Base-by-base conservation (phyloP, 2,888 invertebrate species). In the Bruchidius siliquastri region DNA sequence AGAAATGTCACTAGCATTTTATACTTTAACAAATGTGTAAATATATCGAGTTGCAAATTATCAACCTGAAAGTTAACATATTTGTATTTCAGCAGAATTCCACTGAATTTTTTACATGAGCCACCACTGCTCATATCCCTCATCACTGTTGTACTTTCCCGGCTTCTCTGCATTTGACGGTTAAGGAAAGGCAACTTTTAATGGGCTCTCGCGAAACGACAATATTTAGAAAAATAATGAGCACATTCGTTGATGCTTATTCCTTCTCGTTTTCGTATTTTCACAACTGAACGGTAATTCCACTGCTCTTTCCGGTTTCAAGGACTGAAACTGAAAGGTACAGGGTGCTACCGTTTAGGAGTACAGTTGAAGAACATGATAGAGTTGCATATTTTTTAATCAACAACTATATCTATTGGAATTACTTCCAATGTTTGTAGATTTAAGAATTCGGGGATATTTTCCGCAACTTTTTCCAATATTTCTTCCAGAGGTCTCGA, bases 141-240 rank as follows among this genome's bases (percentile, higher is more conserved):
- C 68, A 6, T 21, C 68, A 8, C 68, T 68, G 21, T 68, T 68
- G 21, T 68, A 68, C 20, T 10, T 68, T 68, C 13, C 22, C 68
- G 21, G 4, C 22, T 71, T 74, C 70, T 74, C 72, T 77, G 78
- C 78, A 79, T 78, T 76, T 77, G 81, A 80, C 80, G 79, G 71
- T 74, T 76, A 78, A 79, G 76, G 74, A 76, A 82, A 83, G 49
- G 49, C 49, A 49, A 82, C 82, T 83, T 83, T 83, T 83, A 82
- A 83, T 82, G 82, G 83, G 76, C 81, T 80, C 79, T 80, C 79
- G 49, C 49, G 49, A 74, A 78, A 75, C 74, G 77, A 72, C 75
- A 80, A 79, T 81, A 79, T 80, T 81, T 81, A 80, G 73, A 79
- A 78, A 79, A 80, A 81, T 81, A 82, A 81, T 81, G 81, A 82